Evolutionary conservation across 2,797 vertebrate species (phyloP), one percentile per base, ranked within the genome.

Genomic region (Champsocephalus gunnari): DNA sequence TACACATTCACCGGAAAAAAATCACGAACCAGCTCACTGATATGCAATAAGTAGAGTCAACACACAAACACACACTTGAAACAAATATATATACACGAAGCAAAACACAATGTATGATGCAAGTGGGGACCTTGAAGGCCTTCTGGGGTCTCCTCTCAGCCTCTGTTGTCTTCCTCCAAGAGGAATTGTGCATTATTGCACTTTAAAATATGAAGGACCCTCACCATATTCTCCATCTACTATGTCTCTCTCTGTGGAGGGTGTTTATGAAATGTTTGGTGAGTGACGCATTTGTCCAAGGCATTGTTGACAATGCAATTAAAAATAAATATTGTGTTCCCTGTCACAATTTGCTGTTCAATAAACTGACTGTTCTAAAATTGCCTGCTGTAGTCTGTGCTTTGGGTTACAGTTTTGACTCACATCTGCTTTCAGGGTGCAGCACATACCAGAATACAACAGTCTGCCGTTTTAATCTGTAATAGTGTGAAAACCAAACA

Each of bases 301-400:
- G 90, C 70, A 79, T 85, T 86, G 88, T 93, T 93, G 92, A 90
- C 88, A 85, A 87, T 91, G 90, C 76, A 83, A 88, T 82, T 83
- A 48, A 69, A 77, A 82, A 78, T 38, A 73, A 66, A 79, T 81
- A 79, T 91, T 91, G 83, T 92, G 87, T 93, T 92, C 66, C 86
- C 80, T 94, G 91, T 94, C 93, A 94, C 91, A 87, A 88, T 92
- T 93, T 92, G 83, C 87, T 93, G 93, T 95, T 94, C 86, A 95
- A 95, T 95, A 95, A 95, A 94, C 75, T 84, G 83, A 92, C 88
- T 93, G 92, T 93, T 91, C 85, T 89, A 41, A 84, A 87, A 53
- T 62, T 1, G 19, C 11, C 73, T 72, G 60, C 14, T 80, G 74
- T 75, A 1, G 28, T 83, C 44, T 88, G 53, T 79, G 13, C 43